phyloP scores from a whole-genome alignment of 1,140 invertebrate genomes.

The Yoshiicerus persimilis region DNA sequence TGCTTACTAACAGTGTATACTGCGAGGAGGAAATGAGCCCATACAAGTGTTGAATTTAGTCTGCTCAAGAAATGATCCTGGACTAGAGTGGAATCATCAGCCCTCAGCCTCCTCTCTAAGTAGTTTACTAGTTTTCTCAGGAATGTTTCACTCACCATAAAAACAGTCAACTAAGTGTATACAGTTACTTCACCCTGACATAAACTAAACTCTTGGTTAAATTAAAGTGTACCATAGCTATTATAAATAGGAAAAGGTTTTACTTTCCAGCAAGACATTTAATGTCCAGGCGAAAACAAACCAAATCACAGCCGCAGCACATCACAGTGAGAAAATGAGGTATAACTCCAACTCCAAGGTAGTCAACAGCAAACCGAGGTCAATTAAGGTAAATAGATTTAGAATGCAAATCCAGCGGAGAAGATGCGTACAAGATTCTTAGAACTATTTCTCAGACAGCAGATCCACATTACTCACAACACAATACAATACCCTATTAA shows the following conservation, averaged over 20 bases:
- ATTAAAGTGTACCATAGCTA: too few relatives aligned
- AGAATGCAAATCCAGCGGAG: neutral
- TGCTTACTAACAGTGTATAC: too few relatives aligned
- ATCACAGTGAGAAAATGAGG: neutral
- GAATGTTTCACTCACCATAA: neutral
- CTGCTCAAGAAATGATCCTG: neutral
- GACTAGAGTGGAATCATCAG: neutral
- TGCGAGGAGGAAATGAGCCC: neutral
- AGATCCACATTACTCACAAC: neutral
- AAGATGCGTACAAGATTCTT: neutral
- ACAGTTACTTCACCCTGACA: neutral
- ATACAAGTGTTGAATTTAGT: neutral
- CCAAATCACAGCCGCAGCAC: neutral
- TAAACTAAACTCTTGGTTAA: neutral
- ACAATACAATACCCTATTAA: neutral
- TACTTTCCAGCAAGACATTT: neutral
- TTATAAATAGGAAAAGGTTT: neutral
- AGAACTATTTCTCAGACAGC: neutral
- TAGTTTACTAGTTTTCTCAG: neutral
- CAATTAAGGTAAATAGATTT: conserved; percentile 27
- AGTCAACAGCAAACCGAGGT: neutral
- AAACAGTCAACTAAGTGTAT: neutral
- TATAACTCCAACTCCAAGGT: neutral
- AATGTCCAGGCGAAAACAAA: neutral
- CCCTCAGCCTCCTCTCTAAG: neutral